These are phyloP conservation scores for Vulpes vulpes DNA, from an alignment of 2,113 vertebrate genomes.

Conservation along the genomic window DNA sequence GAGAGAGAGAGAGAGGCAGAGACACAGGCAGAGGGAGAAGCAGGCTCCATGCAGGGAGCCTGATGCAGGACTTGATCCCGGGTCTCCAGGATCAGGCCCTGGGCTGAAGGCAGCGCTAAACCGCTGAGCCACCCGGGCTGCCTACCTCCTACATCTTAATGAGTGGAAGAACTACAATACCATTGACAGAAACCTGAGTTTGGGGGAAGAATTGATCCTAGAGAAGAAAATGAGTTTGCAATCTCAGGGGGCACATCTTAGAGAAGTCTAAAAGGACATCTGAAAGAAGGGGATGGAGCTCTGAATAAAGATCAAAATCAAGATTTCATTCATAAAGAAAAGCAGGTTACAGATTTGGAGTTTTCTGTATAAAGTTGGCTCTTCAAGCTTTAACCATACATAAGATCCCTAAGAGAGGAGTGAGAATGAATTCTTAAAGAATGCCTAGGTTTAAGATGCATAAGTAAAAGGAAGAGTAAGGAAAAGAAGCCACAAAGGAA, in stretches of 20 bases:
- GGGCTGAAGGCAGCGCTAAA: too few relatives aligned
- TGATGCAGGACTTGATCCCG: too few relatives aligned
- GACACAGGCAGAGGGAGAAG: too few relatives aligned
- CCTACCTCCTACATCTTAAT: neutral
- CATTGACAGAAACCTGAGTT: neutral
- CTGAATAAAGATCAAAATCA: neutral
- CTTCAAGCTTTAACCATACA: neutral
- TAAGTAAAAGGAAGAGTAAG: neutral
- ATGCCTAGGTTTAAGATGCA: neutral
- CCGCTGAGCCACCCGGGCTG: too few relatives aligned
- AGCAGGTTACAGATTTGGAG: neutral
- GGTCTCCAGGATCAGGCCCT: too few relatives aligned
- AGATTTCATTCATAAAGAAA: neutral
- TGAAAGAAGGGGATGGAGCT: neutral
- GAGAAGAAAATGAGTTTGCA: neutral
- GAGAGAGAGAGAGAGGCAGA: too few relatives aligned
- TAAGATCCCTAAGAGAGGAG: neutral
- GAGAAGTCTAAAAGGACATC: neutral
- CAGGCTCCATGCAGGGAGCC: too few relatives aligned
- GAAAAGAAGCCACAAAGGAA: neutral
- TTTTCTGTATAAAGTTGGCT: neutral
- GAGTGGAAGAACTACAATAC: neutral
- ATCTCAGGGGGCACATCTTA: neutral
- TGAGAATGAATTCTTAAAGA: neutral
- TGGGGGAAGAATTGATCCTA: neutral